Conservation (phyloP, 30 jellyfish, hydroid and myxozoan genomes). For the Chironex yamaguchii region DNA sequence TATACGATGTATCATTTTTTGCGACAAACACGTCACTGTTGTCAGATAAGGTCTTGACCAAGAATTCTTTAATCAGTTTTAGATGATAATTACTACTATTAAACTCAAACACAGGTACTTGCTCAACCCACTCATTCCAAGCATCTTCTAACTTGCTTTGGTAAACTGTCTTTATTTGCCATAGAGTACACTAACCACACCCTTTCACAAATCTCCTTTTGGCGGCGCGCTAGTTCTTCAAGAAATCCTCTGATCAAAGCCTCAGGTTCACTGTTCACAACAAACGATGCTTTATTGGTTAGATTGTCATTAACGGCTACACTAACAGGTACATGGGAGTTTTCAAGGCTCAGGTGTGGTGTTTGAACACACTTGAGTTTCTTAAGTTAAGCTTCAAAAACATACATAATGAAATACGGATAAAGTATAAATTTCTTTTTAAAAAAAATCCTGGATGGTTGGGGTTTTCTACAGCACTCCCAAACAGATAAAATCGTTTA, state of each 20-base stretch:
- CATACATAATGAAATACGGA: slow-evolving; percentile 42
- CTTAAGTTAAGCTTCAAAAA: slow-evolving; percentile 1
- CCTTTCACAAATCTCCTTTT: not conserved
- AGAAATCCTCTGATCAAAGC: not conserved
- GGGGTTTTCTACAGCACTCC: slow-evolving; percentile 45
- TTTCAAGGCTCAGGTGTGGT: not conserved
- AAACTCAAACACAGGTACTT: not conserved
- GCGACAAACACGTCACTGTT: not conserved
- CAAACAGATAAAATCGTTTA: too few relatives aligned
- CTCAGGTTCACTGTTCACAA: slow-evolving; percentile 1
- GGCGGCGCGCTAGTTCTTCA: not conserved
- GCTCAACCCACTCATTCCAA: not conserved
- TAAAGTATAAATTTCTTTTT: slow-evolving; percentile 30
- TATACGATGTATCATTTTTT: not conserved
- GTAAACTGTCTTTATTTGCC: not conserved
- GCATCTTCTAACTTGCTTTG: not conserved
- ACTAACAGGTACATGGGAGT: slow-evolving; percentile 24
- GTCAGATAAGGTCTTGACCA: not conserved
- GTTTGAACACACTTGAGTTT: not conserved
- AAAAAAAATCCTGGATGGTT: not conserved
- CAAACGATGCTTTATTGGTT: slow-evolving; percentile 10
- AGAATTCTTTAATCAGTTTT: not conserved
- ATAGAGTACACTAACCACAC: slow-evolving; percentile 3
- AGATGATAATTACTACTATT: not conserved
- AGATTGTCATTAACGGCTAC: slow-evolving; percentile 54